Percentiles rank a stretch among this genome's conserved stretches.
These are phyloP conservation scores for Lobophora halterata DNA, from an alignment of 2,888 invertebrate species.

Conservation along the genomic window DNA sequence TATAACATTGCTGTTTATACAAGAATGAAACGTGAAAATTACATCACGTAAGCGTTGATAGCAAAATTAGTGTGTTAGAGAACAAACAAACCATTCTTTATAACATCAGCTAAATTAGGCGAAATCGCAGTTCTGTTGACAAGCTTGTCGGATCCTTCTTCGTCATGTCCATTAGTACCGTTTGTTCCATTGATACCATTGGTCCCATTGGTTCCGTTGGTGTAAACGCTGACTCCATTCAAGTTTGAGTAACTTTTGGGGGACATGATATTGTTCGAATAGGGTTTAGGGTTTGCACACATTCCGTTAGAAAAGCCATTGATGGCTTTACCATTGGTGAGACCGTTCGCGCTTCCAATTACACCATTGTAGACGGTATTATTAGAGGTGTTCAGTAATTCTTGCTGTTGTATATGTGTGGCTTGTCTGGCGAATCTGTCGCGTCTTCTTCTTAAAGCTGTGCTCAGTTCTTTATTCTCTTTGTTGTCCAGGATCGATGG, in stretches of 20 bases:
- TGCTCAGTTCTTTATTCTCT: slow-evolving; percentile 86
- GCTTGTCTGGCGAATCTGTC: slow-evolving; percentile 92
- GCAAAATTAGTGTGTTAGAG: slow-evolving; percentile 60
- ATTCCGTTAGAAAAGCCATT: slow-evolving; percentile 43
- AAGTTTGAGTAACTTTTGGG: too few relatives aligned
- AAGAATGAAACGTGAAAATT: too few relatives aligned
- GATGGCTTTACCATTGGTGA: slow-evolving; percentile 39
- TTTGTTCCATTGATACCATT: slow-evolving; percentile 28
- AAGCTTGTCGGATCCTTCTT: slow-evolving; percentile 43
- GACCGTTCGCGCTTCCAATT: slow-evolving; percentile 41
- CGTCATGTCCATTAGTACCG: slow-evolving; percentile 37
- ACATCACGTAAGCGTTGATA: slow-evolving; percentile 31
- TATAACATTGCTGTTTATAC: too few relatives aligned
- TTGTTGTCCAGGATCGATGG: slow-evolving; percentile 60
- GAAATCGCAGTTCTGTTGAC: slow-evolving; percentile 43
- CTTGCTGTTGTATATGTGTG: slow-evolving; percentile 91
- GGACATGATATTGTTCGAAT: slow-evolving; percentile 36
- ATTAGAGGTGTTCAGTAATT: slow-evolving; percentile 68
- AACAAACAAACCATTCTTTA: slow-evolving; percentile 73
- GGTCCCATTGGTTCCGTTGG: slow-evolving; percentile 35
- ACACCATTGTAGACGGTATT: slow-evolving; percentile 50
- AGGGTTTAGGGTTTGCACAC: slow-evolving; percentile 20
- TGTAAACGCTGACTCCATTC: slow-evolving; percentile 25
- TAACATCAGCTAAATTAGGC: slow-evolving; percentile 54
- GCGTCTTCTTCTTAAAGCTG: slow-evolving; percentile 88